A percentile compares a stretch with the other conserved stretches of the same genome.
Conservation (phyloP, 2,113 vertebrate genomes). For the Chionis minor region DNA sequence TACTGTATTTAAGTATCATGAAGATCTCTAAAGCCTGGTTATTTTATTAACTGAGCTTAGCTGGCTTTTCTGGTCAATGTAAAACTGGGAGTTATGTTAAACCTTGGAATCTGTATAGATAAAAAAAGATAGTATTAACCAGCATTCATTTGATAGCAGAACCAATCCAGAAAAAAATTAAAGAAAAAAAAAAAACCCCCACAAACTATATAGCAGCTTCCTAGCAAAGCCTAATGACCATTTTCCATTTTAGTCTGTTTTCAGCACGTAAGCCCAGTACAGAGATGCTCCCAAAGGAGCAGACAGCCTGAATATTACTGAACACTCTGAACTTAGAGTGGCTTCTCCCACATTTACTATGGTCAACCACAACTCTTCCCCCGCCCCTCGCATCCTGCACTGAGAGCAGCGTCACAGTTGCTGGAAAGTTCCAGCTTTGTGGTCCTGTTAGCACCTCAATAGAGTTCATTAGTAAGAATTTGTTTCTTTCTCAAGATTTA, state of each 20-base stretch:
- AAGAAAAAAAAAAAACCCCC: too few species aligned
- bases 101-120: not conserved
- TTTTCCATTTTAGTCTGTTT: not conserved
- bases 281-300: not conserved
- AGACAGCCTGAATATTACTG: not conserved
- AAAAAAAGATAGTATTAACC: not conserved
- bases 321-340: not conserved
- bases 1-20: not conserved
- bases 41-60: not conserved
- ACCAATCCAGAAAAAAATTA: not conserved
- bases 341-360: not conserved
- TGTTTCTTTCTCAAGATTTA: not conserved
- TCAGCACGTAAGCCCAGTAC: not conserved
- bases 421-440: not conserved
- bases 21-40: not conserved
- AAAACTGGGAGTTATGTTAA: not conserved
- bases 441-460: not conserved
- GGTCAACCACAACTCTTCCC: not conserved
- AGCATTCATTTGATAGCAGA: not conserved
- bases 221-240: not conserved
- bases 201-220: not conserved
- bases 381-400: not conserved
- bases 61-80: not conserved
- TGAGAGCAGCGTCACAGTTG: not conserved
- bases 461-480: not conserved